Base-by-base conservation (phyloP, 2,113 vertebrate genomes). In the Perca fluviatilis region DNA sequence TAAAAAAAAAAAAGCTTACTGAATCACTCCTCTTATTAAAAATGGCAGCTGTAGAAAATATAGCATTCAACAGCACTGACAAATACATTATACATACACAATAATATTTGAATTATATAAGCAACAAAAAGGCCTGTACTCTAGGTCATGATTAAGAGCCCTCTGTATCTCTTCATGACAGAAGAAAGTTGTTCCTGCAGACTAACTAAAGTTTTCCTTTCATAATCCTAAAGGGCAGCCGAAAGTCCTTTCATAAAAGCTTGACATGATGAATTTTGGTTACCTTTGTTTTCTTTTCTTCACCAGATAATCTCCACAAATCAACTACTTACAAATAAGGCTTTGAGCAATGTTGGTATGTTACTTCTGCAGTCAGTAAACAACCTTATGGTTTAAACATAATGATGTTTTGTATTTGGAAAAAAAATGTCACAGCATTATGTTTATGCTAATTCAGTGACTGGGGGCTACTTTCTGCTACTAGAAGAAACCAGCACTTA, bases 101-200 rank as follows among this genome's bases (percentile, higher is more conserved):
- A 71, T n/a, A 25, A 9, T 7, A 50, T 61, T 61, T 58, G 12
- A 67, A 73, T 77, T 66, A 73, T 58, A 67, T 30, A 43, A 80
- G n/a, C 46, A n/a, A 71, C 64, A 71, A 60, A 79, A 74, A 72
- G 65, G 49, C 21, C 10, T 27, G 47, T 23, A 69, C 19, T 27
- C 12, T 14, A 19, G 51, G 60, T 72, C 27, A 46, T 47, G 40
- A 71, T 25, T 50, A 25, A 70, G 82, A 61, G 74, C 60, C 27
- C 57, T 66, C 73, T 73, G 53, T 43, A 68, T 23, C 63, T 53
- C 43, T 58, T 68, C n/a, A 58, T 57, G 57, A 27, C 27, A 72
- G 27, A 80, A 73, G 56, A 25, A 63, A 66, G n/a, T 63, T 76
- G n/a, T 43, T 78, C 50, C 7, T 76, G 33, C 61, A 77, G 43